Base-by-base conservation (phyloP, 1,140 invertebrate species). In the Ctenoplectra terminalis region DNA sequence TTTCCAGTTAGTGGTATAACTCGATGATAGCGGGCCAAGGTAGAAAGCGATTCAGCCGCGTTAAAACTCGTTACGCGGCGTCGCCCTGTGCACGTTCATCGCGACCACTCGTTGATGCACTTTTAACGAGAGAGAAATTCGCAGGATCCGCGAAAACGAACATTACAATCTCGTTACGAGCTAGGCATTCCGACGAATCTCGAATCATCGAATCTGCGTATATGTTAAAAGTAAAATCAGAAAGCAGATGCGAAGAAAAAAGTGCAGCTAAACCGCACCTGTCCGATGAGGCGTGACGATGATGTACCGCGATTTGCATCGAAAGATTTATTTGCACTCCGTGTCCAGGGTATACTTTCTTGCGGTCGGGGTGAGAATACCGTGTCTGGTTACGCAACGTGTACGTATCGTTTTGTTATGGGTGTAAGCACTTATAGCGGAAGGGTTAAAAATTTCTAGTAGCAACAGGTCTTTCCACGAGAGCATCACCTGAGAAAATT, bases 1-100 rank as follows among this genome's bases (percentile, higher is more conserved):
- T 85, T 86, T 85, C 80, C 83, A 52, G 72, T 76, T 77, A 82
- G 70, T 77, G 54, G 84, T 77, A 64, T 54, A 70, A 60, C 78
- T 75, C 71, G 64, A 61, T 66, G 34, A 37, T 76, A 52, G 54
- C 52, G 48, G 66, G 34, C 13, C 77, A 34, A 46, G 23, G 60
- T 69, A 85, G 84, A 86, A 85, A 86, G 73, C 50, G 63, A 66
- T 37, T 40, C 56, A 37, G 43, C 15, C 46, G 50, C 46, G 17
- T 13, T 46, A 23, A 17, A 34, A 11, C 20, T 29, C 48, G n/a
- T 50, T 20, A 3, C 15, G 13, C 34, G 29, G 6, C 46, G 8
- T 23, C 66, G 46, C 46, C 48, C 48, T 50, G 17, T 15, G 29
- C 17, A 34, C 20, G 34, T 0, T 17, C 37, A 4, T 26, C 37